Conservation (phyloP, 2,888 invertebrate species). For the Eupeodes luniger region DNA sequence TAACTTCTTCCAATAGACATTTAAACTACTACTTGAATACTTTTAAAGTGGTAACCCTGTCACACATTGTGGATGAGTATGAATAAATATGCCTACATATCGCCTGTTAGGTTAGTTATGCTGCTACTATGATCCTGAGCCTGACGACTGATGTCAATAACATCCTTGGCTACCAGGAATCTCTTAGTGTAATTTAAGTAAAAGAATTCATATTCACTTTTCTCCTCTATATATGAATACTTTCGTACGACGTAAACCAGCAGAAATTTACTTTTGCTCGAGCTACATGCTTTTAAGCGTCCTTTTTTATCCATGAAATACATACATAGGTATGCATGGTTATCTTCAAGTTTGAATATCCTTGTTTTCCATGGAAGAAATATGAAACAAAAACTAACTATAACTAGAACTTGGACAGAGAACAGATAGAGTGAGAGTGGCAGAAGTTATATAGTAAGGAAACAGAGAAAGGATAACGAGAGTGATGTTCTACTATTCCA, state of each 20-base stretch:
- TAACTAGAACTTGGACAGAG: conserved; percentile 34
- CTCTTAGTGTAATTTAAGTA: conserved; percentile 56
- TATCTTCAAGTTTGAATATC: conserved; percentile 24
- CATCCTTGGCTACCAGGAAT: conserved; percentile 64
- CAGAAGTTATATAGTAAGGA: neutral
- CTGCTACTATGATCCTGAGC: conserved; percentile 8
- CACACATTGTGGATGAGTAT: neutral
- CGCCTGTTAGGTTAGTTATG: neutral
- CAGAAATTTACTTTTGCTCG: conserved; percentile 30
- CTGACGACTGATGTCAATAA: conserved; percentile 59
- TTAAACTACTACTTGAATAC: too few relatives aligned
- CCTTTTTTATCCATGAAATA: neutral
- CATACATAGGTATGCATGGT: neutral
- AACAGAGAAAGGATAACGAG: conserved; percentile 21
- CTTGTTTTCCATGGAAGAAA: conserved; percentile 41
- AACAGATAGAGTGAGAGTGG: neutral
- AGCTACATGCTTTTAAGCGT: conserved; percentile 6
- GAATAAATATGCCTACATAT: neutral
- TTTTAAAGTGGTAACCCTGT: neutral
- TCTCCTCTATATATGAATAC: conserved; percentile 5
- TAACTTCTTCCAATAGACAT: too few relatives aligned
- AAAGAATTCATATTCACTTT: conserved; percentile 68
- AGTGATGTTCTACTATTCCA: conserved; percentile 72
- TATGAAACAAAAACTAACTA: conserved; percentile 17
- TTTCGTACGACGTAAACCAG: neutral